Percentiles rank a stretch among this genome's conserved stretches.
Conservation (phyloP, 2,113 vertebrate species). For the Verasper variegatus region DNA sequence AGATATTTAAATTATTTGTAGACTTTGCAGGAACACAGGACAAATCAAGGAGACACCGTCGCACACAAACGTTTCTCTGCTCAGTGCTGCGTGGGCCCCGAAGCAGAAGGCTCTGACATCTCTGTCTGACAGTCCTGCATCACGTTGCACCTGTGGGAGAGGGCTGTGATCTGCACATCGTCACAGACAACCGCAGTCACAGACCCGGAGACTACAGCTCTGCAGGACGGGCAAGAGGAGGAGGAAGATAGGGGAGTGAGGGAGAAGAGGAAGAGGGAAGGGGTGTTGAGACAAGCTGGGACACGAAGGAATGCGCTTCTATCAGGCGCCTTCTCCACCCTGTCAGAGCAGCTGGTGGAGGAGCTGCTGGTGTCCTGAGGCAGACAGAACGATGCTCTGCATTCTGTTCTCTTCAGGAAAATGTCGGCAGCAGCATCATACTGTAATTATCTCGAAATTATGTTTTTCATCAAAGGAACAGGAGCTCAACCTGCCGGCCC, state of each 20-base stretch:
- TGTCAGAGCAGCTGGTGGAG: background rate
- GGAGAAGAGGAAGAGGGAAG: constrained; percentile 5
- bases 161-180: constrained; percentile 21
- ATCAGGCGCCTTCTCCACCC: background rate
- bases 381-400: background rate
- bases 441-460: background rate
- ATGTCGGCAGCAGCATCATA: background rate
- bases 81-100: constrained; percentile 4
- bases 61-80: background rate
- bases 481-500: background rate
- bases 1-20: constrained; percentile 31
- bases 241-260: background rate
- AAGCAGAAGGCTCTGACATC: background rate
- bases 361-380: background rate
- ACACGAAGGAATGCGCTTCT: constrained; percentile 45
- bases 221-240: background rate
- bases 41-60: constrained; percentile 1
- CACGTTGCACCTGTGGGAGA: constrained; percentile 12
- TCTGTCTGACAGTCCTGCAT: constrained; percentile 16
- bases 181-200: constrained; percentile 31
- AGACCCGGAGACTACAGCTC: constrained; percentile 44
- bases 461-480: background rate
- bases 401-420: constrained; percentile 22
- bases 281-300: constrained; percentile 34
- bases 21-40: background rate